phyloP scores from a whole-genome alignment of 1,140 invertebrate genomes.

The honey bee (Apis mellifera) region DNA sequence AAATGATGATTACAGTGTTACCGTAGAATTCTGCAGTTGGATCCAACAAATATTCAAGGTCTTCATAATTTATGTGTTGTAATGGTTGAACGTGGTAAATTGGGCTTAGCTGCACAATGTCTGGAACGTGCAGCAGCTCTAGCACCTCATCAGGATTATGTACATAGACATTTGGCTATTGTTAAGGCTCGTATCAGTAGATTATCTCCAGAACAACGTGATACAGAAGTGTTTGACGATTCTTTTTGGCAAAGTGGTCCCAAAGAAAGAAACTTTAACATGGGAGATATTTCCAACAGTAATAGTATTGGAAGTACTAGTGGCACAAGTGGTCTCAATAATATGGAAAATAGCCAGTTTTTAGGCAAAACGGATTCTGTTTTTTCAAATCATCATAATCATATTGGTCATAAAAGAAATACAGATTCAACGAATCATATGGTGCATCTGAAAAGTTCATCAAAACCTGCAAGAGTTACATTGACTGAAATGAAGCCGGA shows the following conservation, averaged over 20 bases:
- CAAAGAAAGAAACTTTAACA: conserved; percentile 53
- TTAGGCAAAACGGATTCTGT: conserved; percentile 70
- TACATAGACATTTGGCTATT: conserved; percentile 92
- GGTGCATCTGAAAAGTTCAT: conserved; percentile 69
- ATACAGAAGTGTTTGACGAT: conserved; percentile 75
- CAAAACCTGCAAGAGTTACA: conserved; percentile 56
- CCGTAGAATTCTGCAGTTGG: conserved; percentile 91
- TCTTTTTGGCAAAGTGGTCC: conserved; percentile 64
- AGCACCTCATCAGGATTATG: conserved; percentile 95
- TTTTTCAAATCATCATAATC: conserved; percentile 75
- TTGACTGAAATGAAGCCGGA: conserved; percentile 51
- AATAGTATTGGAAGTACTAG: not conserved
- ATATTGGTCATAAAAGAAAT: conserved; percentile 64
- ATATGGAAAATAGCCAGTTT: conserved; percentile 60
- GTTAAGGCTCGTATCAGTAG: conserved; percentile 87
- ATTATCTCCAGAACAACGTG: conserved; percentile 74
- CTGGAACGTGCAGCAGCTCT: conserved; percentile 89
- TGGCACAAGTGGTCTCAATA: conserved; percentile 17
- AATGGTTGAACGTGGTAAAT: conserved; percentile 93
- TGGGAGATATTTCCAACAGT: conserved; percentile 28
- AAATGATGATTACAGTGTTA: conserved; percentile 88
- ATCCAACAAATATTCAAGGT: conserved; percentile 96
- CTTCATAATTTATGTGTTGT: conserved; percentile 98
- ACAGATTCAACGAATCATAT: conserved; percentile 68
- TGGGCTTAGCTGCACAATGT: conserved; percentile 92